Conservation (phyloP, 2,113 vertebrate genomes). For the Lophotis ruficrista region DNA sequence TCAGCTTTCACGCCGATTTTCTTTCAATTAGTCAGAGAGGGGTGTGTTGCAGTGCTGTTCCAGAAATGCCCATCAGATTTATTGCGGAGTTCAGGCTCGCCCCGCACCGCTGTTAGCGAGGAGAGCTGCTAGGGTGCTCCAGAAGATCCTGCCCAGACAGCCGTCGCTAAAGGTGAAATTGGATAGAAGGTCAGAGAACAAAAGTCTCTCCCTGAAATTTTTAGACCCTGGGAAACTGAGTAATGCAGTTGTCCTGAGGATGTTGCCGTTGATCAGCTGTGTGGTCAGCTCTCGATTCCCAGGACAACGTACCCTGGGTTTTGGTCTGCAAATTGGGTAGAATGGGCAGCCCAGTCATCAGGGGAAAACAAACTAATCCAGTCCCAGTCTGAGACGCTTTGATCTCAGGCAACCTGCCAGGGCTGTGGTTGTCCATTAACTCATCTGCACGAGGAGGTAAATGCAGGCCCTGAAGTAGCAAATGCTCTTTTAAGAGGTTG, state of each 20-base stretch:
- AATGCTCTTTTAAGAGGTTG: slow-evolving; percentile 32
- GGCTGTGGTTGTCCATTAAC: slow-evolving; percentile 36
- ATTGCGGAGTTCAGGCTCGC: neutral
- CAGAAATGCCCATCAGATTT: neutral
- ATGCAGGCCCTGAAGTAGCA: slow-evolving; percentile 16
- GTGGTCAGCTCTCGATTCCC: neutral
- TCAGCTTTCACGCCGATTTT: neutral
- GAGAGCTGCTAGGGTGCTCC: neutral
- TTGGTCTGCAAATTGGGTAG: neutral
- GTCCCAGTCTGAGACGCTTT: neutral
- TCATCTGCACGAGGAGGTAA: neutral
- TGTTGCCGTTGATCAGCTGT: neutral
- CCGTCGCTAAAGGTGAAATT: neutral
- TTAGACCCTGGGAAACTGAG: neutral
- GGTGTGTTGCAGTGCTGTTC: neutral
- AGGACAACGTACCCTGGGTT: neutral
- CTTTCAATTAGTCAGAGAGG: neutral
- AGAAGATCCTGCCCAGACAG: neutral
- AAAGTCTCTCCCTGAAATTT: neutral
- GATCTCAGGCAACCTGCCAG: slow-evolving; percentile 34
- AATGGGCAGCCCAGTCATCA: neutral
- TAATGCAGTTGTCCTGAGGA: neutral
- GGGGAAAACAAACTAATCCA: neutral
- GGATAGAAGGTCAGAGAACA: neutral
- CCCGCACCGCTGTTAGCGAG: neutral